Percentiles rank a stretch among this genome's conserved stretches.
Evolutionary conservation across 2,888 invertebrate species (phyloP).

Genomic region (Ichneumon xanthorius): DNA sequence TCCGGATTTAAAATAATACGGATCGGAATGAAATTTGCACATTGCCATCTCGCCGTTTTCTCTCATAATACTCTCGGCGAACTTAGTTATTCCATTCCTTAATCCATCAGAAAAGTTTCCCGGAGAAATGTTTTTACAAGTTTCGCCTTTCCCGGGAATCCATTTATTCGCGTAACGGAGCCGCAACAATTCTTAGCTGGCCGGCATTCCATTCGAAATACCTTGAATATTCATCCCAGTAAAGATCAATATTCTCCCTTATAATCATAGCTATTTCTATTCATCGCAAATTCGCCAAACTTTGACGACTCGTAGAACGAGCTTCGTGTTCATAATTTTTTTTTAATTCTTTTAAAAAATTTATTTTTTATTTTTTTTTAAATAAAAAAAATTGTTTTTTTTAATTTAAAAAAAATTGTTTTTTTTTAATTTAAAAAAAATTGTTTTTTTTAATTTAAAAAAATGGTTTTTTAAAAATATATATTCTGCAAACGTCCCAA

Average conservation of each 20-base stretch:
- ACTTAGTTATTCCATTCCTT: not conserved
- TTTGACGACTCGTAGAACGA: no score
- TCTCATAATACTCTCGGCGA: not conserved
- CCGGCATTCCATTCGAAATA: not conserved
- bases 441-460: no score
- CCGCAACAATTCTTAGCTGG: not conserved
- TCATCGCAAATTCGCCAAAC: not conserved
- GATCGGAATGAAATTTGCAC: not conserved
- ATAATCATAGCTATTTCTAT: not conserved
- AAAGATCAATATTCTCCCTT: not conserved
- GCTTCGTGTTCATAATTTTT: no score
- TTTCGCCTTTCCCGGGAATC: not conserved
- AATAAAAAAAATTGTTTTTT: no score
- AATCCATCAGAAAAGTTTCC: not conserved
- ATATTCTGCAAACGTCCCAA: no score
- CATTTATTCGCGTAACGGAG: constrained; percentile 1
- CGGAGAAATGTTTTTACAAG: not conserved
- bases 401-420: no score
- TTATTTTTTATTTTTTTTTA: no score
- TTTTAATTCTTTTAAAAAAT: no score
- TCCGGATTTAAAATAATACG: not conserved
- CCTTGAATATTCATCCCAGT: not conserved
- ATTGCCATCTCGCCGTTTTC: not conserved
- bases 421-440: no score
- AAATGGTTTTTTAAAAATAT: no score